Evolutionary conservation across 2,888 invertebrate species (phyloP), one percentile per base, ranked within the genome.

Genomic region (Dicranocentrus wangi): DNA sequence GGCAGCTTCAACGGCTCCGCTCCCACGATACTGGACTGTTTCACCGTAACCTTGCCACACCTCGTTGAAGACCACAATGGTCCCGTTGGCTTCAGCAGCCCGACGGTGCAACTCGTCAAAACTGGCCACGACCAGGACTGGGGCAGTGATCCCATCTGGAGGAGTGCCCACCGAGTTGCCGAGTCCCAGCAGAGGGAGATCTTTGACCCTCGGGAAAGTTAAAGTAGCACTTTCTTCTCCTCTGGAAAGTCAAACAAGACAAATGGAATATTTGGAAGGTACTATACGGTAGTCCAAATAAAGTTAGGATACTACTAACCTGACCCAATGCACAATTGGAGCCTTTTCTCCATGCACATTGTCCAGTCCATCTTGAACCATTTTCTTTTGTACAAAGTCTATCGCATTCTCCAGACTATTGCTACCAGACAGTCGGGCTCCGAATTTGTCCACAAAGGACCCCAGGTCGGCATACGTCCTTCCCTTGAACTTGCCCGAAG

Each of bases 1-100:
- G 0, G 94, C 91, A 1, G 95, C 95, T 88, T 89, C 91, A 0
- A 90, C 88, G 0, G 95, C 94, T 19, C 94, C 94, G 32, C 88
- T 87, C 1, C 89, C 88, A 87, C 95, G 90, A 87, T 95, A 95
- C 68, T 87, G 83, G 0, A 93, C 94, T 0, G 93, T 92, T 86
- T 90, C 89, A 0, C 92, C 91, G 87, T 96, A 96, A 0, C 89
- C 90, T 39, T 90, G 90, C 88, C 90, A 94, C 63, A 90, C 88
- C 85, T 93, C 91, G 88, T 93, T 93, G 88, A 91, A 95, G 1
- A 95, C 91, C 2, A 96, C 93, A 79, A 95, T 95, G 90, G 94
- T 95, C 5, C 93, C 92, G 80, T 88, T 87, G 2, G 90, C 90
- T 66, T 81, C 69, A 10, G 76, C 17, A 15, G 81, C 69, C 66